These are phyloP conservation scores for Pollenia amentaria DNA, from an alignment of 2,888 invertebrate species.

Conservation along the genomic window DNA sequence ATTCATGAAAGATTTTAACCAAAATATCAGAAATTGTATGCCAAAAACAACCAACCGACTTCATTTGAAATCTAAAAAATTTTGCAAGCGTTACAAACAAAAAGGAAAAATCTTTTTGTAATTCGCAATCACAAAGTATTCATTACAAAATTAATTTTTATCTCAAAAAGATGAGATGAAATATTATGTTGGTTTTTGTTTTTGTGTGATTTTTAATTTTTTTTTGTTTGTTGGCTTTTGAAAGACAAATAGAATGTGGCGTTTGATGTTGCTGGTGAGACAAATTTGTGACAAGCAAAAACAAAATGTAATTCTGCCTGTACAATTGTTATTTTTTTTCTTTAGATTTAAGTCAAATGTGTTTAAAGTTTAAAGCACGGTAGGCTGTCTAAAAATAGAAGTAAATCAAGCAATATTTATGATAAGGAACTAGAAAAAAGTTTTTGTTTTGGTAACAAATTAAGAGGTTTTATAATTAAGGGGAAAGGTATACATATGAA, in stretches of 20 bases:
- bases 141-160: slow-evolving; percentile 61
- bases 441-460: too few relatives aligned
- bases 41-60: neutral
- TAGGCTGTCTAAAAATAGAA: neutral
- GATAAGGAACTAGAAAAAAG: neutral
- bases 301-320: slow-evolving; percentile 8
- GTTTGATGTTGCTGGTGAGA: slow-evolving; percentile 28
- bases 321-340: slow-evolving; percentile 7
- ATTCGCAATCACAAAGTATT: slow-evolving; percentile 50
- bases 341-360: too few relatives aligned
- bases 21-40: neutral
- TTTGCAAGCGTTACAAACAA: neutral
- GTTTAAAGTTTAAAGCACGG: neutral
- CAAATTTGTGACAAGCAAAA: slow-evolving; percentile 53
- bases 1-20: neutral
- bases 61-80: slow-evolving; percentile 10
- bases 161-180: slow-evolving; percentile 55
- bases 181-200: slow-evolving; percentile 10
- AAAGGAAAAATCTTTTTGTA: neutral
- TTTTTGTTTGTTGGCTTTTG: neutral
- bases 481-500: too few relatives aligned
- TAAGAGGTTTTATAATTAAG: too few relatives aligned
- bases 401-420: neutral
- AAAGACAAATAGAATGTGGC: slow-evolving; percentile 42
- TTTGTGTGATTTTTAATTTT: neutral